Evolutionary conservation across 2,888 invertebrate species (phyloP).

Genomic region (Rutpela maculata): DNA sequence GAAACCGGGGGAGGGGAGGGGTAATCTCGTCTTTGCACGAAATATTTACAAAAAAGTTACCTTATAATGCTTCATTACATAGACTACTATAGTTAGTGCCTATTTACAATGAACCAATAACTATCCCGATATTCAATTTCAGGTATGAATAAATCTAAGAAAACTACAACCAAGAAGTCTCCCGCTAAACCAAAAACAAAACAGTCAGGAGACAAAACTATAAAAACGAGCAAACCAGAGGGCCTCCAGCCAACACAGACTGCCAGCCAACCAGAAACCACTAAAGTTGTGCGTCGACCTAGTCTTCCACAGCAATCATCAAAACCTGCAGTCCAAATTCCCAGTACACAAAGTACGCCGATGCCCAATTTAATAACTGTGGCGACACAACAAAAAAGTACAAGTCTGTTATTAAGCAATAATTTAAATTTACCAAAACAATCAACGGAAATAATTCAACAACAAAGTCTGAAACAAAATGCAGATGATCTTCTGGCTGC

Average conservation of each 20-base stretch:
- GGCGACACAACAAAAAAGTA: constrained; percentile 55
- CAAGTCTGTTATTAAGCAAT: constrained; percentile 61
- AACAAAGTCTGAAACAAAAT: constrained; percentile 41
- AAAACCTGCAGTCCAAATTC: constrained; percentile 31
- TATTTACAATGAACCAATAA: background rate
- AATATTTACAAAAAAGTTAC: too few relatives aligned
- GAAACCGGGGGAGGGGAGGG: too few relatives aligned
- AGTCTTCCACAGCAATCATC: constrained; percentile 27
- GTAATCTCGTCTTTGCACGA: too few relatives aligned
- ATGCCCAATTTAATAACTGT: constrained; percentile 53
- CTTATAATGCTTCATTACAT: too few relatives aligned
- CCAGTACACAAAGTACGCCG: constrained; percentile 40
- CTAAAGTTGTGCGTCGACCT: constrained; percentile 29
- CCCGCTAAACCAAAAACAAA: constrained; percentile 72
- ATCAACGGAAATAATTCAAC: constrained; percentile 25
- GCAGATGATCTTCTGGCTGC: constrained; percentile 29
- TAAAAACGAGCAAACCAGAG: constrained; percentile 50
- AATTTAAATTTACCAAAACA: constrained; percentile 46
- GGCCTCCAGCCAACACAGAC: constrained; percentile 5
- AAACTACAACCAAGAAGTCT: constrained; percentile 68
- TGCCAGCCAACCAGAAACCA: constrained; percentile 18
- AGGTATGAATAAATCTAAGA: constrained; percentile 76
- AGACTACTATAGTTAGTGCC: too few relatives aligned
- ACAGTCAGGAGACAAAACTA: constrained; percentile 46
- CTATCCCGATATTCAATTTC: background rate